Evolutionary conservation across 64 coral and sea anemone species (phyloP), one percentile per base, ranked within the genome.

Genomic region (Trachythela sp.): DNA sequence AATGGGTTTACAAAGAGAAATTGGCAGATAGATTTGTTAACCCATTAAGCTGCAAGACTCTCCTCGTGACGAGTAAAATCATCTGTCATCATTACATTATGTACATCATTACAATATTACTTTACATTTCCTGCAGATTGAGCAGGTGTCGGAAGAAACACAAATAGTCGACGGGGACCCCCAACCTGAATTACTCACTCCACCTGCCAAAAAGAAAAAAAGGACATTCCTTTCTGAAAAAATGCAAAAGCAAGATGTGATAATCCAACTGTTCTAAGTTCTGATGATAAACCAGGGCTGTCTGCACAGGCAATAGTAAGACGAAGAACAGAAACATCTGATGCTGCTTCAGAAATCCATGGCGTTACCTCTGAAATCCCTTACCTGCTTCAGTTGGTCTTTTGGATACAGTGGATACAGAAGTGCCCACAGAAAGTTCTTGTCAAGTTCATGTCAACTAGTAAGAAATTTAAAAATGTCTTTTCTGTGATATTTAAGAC

Each of bases 401-500:
- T 38, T 38, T 77, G 29, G 71, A 36, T 32, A 38, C 71, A 77
- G 71, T 38, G 29, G 71, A 77, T n/a, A 38, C 3, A 77, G 36
- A 77, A 77, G 71, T 77, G 71, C 36, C 36, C 71, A 77, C 31
- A 77, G 31, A 6, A 77, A 34, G 36, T 77, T 35, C 71, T 34
- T 32, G 2, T 77, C 13, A 77, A 38, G 71, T 77, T 77, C 29
- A 77, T 77, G 71, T 77, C 71, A 38, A 77, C 30, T 35, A 77
- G 71, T 38, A 77, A 77, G 71, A 77, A 77, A 77, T 35, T 77
- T 77, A 35, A 38, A 77, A 77, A 77, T 50, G 86, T 87, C 31
- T 87, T 87, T 87, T 50, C 54, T 64, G 37, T 26, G 51, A 68
- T 39, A 36, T 87, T n/a, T 87, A 87, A 87, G 24, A 70, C 22